A percentile compares a stretch with the other conserved stretches of the same genome.
These are phyloP conservation scores for Ormia ochracea DNA, from an alignment of 2,888 invertebrate genomes.

Conservation along the genomic window DNA sequence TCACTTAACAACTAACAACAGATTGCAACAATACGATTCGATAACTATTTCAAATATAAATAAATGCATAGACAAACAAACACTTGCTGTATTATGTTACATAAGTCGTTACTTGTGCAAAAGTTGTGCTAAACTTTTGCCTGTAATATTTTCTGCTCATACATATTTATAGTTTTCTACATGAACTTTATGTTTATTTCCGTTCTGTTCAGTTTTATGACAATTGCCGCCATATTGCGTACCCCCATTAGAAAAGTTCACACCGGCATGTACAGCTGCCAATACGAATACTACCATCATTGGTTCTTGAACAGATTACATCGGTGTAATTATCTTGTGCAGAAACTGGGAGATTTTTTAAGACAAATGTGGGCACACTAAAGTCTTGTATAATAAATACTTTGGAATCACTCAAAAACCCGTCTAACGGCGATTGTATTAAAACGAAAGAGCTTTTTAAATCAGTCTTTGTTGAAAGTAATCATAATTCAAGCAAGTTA, in stretches of 20 bases:
- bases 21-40: conserved; percentile 54
- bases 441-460: too few relatives aligned
- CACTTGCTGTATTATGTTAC: conserved; percentile 17
- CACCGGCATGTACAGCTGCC: background rate
- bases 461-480: too few relatives aligned
- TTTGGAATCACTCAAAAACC: too few relatives aligned
- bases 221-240: conserved; percentile 55
- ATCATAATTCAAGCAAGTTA: too few relatives aligned
- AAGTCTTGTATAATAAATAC: too few relatives aligned
- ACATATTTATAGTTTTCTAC: conserved; percentile 46
- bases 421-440: too few relatives aligned
- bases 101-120: background rate
- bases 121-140: conserved; percentile 2
- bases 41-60: conserved; percentile 48
- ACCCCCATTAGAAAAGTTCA: background rate
- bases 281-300: background rate
- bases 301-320: too few relatives aligned
- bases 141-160: conserved; percentile 24
- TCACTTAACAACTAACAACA: conserved; percentile 53
- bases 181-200: conserved; percentile 59
- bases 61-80: conserved; percentile 27
- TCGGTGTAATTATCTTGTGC: too few relatives aligned
- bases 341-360: too few relatives aligned
- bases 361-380: too few relatives aligned
- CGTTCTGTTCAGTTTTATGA: conserved; percentile 56